Evolutionary conservation across 2,888 invertebrate species (phyloP).

Genomic region (Pharmacophagus antenor): DNA sequence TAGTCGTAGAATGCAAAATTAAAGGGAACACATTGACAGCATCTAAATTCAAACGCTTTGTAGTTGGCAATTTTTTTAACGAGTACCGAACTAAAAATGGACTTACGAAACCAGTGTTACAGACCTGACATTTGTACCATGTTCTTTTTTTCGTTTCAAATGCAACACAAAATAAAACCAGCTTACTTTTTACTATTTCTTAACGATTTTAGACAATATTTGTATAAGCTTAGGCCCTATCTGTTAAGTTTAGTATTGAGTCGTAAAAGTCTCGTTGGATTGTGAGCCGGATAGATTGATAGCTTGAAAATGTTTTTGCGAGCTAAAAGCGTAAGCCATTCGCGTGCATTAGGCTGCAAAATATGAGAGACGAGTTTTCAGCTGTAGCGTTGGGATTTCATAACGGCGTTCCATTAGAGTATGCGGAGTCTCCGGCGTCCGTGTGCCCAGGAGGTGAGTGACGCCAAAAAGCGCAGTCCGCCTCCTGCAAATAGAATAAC

Average conservation of each 20-base stretch:
- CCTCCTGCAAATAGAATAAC: slow-evolving; percentile 51
- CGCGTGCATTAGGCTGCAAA: slow-evolving; percentile 17
- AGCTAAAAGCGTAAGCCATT: slow-evolving; percentile 18
- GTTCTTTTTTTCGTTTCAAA: slow-evolving; percentile 7
- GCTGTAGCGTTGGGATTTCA: slow-evolving; percentile 37
- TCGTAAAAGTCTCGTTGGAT: slow-evolving; percentile 9
- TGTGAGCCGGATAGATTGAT: slow-evolving; percentile 16
- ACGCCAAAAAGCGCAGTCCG: slow-evolving; percentile 48
- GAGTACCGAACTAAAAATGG: slow-evolving; percentile 22
- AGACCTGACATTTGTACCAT: slow-evolving; percentile 6
- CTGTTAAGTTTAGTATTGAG: background rate
- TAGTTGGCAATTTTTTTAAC: slow-evolving; percentile 16
- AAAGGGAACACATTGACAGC: slow-evolving; percentile 18
- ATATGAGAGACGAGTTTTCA: slow-evolving; percentile 5
- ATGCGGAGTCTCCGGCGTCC: slow-evolving; percentile 37
- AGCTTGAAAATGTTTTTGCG: slow-evolving; percentile 17
- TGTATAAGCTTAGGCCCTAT: background rate
- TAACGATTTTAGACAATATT: background rate
- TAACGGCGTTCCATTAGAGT: slow-evolving; percentile 50
- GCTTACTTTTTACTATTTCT: background rate
- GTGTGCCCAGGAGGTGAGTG: slow-evolving; percentile 42
- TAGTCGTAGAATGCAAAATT: background rate
- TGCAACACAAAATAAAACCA: background rate
- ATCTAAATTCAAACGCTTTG: slow-evolving; percentile 19
- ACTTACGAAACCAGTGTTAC: slow-evolving; percentile 12